Percentiles rank a stretch among this genome's conserved stretches.
phyloP scores from a whole-genome alignment of 2,888 invertebrate species.

The Athrips mouffetella region DNA sequence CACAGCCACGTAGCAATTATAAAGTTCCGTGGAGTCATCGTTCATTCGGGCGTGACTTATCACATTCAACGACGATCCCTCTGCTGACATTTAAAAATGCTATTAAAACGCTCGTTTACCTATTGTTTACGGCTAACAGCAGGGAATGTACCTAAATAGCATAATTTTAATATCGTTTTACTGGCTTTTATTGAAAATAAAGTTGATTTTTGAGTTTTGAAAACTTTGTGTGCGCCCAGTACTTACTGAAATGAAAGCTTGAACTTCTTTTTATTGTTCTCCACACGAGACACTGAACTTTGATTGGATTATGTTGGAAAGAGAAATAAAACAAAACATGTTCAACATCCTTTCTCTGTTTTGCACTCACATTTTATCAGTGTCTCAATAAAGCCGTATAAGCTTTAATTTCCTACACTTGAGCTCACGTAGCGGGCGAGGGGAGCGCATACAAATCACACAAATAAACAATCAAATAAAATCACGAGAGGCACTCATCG shows the following conservation, averaged over 20 bases:
- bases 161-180: no score
- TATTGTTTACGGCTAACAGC: constrained; percentile 20
- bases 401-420: constrained; percentile 42
- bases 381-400: constrained; percentile 33
- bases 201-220: no score
- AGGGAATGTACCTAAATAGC: no score
- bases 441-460: constrained; percentile 47
- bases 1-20: constrained; percentile 27
- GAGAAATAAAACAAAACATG: constrained; percentile 10
- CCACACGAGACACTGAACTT: no score
- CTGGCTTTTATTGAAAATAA: no score
- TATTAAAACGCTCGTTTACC: constrained; percentile 33
- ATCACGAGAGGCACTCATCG: constrained; percentile 61
- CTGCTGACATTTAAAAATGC: constrained; percentile 49
- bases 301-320: neutral
- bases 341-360: constrained; percentile 10
- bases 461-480: constrained; percentile 71
- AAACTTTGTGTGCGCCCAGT: no score
- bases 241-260: no score
- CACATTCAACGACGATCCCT: constrained; percentile 36
- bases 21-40: constrained; percentile 28
- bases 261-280: no score
- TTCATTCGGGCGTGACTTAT: constrained; percentile 40
- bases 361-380: constrained; percentile 24
- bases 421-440: constrained; percentile 17